Evolutionary conservation across 2,113 vertebrate genomes (phyloP), one percentile per base, ranked within the genome.

Genomic region (Apeltes quadracus): DNA sequence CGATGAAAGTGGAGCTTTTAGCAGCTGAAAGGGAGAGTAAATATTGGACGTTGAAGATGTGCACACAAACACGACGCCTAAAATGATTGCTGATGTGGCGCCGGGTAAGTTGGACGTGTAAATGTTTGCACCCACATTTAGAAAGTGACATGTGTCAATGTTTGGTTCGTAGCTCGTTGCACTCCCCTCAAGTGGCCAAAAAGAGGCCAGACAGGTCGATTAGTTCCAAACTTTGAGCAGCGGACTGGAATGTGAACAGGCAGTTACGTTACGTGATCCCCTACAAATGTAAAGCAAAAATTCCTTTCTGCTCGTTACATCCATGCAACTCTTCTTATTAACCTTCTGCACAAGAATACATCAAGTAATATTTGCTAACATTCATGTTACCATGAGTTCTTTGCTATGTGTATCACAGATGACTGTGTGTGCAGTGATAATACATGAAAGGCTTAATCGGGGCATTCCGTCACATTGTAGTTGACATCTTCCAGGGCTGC

Each of bases 11-110:
- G 63, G 22, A 66, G 51, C 51, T 14, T 32, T 56, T 20, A 57
- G 48, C 18, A 22, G 63, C 9, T 67, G 12, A 41, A 68, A 29
- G 51, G 50, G 15, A 29, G 36, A 29, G 65, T 43, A 29, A 68
- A 57, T 23, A 58, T 18, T 57, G 9, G 20, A 57, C 27, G 9
- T 23, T 59, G 12, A 39, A 15, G n/a, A 16, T 23, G 63, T 66
- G 15, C 48, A 53, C 48, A 66, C 15, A 13, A 50, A 38, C 22
- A 39, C 27, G 63, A 36, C 13, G n/a, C 29, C 1, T n/a, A 34
- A 43, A 55, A 29, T 22, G 8, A 56, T 44, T 16, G 51, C 22
- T 20, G 12, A 41, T 27, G 7, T 3, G n/a, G 13, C 27, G 32
- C 39, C 10, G 13, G 1, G 39, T 34, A 38, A 23, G 66, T 29